Evolutionary conservation across 2,888 invertebrate species (phyloP).

Genomic region (Leuctra nigra): DNA sequence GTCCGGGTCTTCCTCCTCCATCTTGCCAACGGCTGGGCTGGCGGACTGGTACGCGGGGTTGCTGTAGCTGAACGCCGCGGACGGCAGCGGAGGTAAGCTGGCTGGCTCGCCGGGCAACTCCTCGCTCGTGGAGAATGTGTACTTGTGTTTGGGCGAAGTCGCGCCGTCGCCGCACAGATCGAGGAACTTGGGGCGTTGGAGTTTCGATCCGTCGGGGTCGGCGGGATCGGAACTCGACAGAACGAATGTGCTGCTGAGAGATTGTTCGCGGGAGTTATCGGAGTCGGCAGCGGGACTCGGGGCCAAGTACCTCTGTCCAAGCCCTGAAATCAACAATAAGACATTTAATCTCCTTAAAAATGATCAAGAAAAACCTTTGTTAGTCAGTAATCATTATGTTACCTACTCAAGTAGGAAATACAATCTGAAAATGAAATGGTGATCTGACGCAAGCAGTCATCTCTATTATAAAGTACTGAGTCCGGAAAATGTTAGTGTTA

Average conservation of each 20-base stretch:
- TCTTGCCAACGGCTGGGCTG: conserved; percentile 42
- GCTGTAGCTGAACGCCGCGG: conserved; percentile 59
- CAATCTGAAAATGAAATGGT: too few relatives aligned
- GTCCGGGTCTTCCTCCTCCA: conserved; percentile 36
- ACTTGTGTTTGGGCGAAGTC: conserved; percentile 59
- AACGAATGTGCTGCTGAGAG: conserved; percentile 19
- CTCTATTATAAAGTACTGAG: too few relatives aligned
- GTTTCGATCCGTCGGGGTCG: conserved; percentile 35
- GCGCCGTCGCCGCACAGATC: conserved; percentile 56
- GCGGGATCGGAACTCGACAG: not conserved
- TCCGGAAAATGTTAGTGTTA: too few relatives aligned
- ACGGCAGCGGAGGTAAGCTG: conserved; percentile 47
- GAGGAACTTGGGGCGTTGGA: conserved; percentile 53
- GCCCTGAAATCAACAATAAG: too few relatives aligned
- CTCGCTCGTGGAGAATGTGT: conserved; percentile 44
- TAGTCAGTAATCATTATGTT: too few relatives aligned
- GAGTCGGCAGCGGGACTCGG: conserved; percentile 20
- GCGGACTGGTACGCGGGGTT: conserved; percentile 72
- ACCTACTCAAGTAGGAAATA: too few relatives aligned
- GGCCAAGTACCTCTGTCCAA: conserved; percentile 22
- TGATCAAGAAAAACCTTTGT: too few relatives aligned
- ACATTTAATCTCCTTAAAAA: too few relatives aligned
- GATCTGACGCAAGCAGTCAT: too few relatives aligned
- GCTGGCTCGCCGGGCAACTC: conserved; percentile 47
- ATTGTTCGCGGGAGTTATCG: conserved; percentile 20